A percentile compares a stretch with the other conserved stretches of the same genome.
Evolutionary conservation across 2,888 invertebrate species (phyloP).

Genomic region (Lepidonotus clava): DNA sequence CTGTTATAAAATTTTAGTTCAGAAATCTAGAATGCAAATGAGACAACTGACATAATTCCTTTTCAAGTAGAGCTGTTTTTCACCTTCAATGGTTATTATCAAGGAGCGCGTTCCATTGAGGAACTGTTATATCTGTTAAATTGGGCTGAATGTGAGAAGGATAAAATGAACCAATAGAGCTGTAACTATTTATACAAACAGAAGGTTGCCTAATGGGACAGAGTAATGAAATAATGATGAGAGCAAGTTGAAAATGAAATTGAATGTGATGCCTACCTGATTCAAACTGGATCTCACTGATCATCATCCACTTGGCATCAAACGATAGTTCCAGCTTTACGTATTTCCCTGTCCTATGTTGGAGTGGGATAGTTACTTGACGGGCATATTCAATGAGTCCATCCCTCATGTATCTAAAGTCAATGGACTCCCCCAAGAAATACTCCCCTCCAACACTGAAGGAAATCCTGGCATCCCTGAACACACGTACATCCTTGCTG

Average conservation of each 20-base stretch:
- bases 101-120: no score
- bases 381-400: constrained; percentile 89
- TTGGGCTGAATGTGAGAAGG: no score
- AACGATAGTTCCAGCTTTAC: constrained; percentile 89
- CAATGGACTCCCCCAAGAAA: constrained; percentile 89
- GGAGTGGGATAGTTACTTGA: constrained; percentile 90
- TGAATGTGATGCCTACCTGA: constrained; percentile 87
- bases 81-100: no score
- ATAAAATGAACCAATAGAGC: neutral
- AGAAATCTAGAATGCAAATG: no score
- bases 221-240: neutral
- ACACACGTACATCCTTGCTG: constrained; percentile 91
- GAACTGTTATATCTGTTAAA: no score
- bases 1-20: no score
- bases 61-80: no score
- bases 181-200: neutral
- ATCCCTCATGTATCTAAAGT: constrained; percentile 85
- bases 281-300: constrained; percentile 93
- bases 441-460: constrained; percentile 89
- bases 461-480: constrained; percentile 88
- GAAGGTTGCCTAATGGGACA: neutral
- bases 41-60: no score
- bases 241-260: neutral
- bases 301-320: constrained; percentile 91
- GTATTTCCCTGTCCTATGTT: constrained; percentile 90